Base-by-base conservation (phyloP, 2,797 vertebrate species). In the Miopithecus talapoin region DNA sequence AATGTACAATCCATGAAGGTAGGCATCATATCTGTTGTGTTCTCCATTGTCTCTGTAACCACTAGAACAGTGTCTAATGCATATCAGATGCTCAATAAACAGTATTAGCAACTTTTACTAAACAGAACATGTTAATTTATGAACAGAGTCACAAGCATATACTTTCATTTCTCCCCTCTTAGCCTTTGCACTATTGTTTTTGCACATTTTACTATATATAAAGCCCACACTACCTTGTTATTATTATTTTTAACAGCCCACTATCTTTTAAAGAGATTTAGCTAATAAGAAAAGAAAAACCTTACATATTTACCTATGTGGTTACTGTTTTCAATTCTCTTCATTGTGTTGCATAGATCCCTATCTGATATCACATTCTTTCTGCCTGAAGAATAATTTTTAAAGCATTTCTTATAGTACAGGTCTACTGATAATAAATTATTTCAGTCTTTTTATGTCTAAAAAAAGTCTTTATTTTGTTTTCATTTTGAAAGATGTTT, bases 261-360 rank as follows among this genome's bases (percentile, higher is more conserved):
- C 30, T 94, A 26, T n/a, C 8, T 93, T 85, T 96, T 84, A 55
- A 93, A 96, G 5, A 92, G 5, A 76, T 68, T 76, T 88, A 90
- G 4, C 17, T 48, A 80, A 81, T 85, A 88, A 68, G 84, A 74
- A 84, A 87, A 74, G 79, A 57, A 1, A 75, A 76, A 43, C 0
- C 1, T 33, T 46, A 89, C 21, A 21, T 17, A 83, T 50, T 90
- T 76, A 85, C 21, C 19, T 13, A 70, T 11, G 22, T 70, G 85
- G 14, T 72, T 93, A 57, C 81, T 89, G 19, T 88, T 95, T 85
- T 59, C 36, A 4, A 24, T 36, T 24, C 0, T 78, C 39, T 74
- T 93, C 2, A 43, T 85, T 85, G 57, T 57, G 1, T 46, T 81
- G 7, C 78, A 0, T 57, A 93, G 59, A 13, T 22, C 39, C 26